A percentile compares a stretch with the other conserved stretches of the same genome.
phyloP scores from a whole-genome alignment of 1,140 invertebrate species.

The Subanguina moxae region DNA sequence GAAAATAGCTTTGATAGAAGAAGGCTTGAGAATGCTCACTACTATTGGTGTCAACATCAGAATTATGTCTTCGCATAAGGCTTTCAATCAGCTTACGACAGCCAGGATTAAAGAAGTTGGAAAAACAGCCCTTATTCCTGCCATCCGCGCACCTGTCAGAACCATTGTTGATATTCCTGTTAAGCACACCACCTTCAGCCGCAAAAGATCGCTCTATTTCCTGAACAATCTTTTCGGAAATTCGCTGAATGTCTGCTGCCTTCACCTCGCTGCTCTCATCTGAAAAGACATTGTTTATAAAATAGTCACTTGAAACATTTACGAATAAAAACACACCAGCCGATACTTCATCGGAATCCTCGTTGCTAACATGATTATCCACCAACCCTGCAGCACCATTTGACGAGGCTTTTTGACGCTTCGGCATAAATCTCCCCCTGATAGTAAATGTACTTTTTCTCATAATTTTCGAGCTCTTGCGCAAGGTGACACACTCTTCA shows the following conservation, averaged over 20 bases:
- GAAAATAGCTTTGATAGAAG: not conserved
- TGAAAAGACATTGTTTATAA: not conserved
- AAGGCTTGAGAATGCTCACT: not conserved
- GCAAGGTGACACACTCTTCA: too few relatives aligned
- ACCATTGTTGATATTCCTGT: not conserved
- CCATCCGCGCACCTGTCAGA: not conserved
- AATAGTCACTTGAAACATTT: not conserved
- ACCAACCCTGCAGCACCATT: too few relatives aligned
- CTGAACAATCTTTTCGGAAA: slow-evolving; percentile 9
- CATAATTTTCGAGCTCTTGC: too few relatives aligned
- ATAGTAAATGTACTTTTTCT: too few relatives aligned
- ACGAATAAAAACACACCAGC: too few relatives aligned
- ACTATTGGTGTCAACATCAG: not conserved
- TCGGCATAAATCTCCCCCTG: too few relatives aligned
- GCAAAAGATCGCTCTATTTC: slow-evolving; percentile 9
- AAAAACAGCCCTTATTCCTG: slow-evolving; percentile 4
- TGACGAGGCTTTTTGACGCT: too few relatives aligned
- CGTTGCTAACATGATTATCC: too few relatives aligned
- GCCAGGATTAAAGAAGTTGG: not conserved
- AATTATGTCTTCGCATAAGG: slow-evolving; percentile 5
- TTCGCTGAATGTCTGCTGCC: slow-evolving; percentile 14
- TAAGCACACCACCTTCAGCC: not conserved
- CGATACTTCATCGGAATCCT: too few relatives aligned
- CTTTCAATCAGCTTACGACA: slow-evolving; percentile 11
- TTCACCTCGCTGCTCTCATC: not conserved